phyloP scores from a whole-genome alignment of 2,797 vertebrate genomes.

The Protonibea diacanthus region DNA sequence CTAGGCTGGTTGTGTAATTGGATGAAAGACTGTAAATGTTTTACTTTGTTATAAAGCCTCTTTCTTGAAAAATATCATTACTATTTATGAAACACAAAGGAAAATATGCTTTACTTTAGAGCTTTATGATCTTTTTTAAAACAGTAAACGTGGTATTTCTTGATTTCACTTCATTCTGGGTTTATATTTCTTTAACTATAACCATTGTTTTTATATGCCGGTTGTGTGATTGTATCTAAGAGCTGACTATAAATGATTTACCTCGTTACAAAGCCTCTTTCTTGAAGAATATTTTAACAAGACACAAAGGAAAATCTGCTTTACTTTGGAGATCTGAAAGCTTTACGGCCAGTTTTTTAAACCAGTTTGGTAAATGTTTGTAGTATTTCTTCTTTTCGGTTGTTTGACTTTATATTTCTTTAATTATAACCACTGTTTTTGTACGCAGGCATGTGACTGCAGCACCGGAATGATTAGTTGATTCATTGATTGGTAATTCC shows the following conservation, averaged over 20 bases:
- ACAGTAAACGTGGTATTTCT: background rate
- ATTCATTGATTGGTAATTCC: background rate
- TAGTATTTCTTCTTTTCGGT: background rate
- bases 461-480: background rate
- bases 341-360: no score
- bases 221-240: background rate
- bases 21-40: background rate
- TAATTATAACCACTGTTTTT: no score
- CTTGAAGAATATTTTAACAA: background rate
- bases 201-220: background rate
- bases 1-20: background rate
- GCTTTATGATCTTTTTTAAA: background rate
- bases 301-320: background rate
- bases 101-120: background rate
- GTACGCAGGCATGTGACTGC: no score
- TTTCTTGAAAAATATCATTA: background rate
- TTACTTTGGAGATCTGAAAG: background rate
- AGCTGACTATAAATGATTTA: conserved; percentile 7
- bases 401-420: no score
- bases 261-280: background rate
- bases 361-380: no score
- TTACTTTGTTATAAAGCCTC: background rate
- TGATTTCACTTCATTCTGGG: background rate
- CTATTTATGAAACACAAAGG: background rate
- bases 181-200: background rate